These are phyloP conservation scores for Dichetophora obliterata DNA, from an alignment of 2,888 invertebrate genomes.

Conservation along the genomic window DNA sequence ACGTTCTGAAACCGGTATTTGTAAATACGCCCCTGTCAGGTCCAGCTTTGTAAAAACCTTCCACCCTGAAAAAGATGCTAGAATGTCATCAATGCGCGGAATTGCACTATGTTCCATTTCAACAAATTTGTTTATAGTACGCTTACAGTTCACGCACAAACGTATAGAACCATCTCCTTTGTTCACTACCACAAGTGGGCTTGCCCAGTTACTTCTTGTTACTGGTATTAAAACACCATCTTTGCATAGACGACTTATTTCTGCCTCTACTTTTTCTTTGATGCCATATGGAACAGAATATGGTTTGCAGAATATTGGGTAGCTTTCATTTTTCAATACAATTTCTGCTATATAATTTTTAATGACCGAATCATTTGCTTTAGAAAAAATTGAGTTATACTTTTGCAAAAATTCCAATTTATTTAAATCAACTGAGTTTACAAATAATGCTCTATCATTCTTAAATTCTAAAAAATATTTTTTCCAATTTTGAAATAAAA, in stretches of 20 bases:
- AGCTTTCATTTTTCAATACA: not conserved
- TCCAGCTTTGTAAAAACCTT: not conserved
- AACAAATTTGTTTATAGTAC: not conserved
- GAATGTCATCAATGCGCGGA: not conserved
- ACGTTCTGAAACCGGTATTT: not conserved
- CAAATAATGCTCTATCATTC: too few relatives aligned
- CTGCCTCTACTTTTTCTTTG: conserved; percentile 18
- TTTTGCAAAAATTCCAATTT: conserved; percentile 4
- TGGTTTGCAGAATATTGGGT: conserved; percentile 13
- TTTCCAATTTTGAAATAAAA: too few relatives aligned
- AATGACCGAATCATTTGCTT: conserved; percentile 10
- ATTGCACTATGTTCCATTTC: not conserved
- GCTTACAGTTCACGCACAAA: not conserved
- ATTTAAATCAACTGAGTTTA: too few relatives aligned
- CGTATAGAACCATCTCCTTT: not conserved
- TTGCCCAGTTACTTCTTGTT: conserved; percentile 25
- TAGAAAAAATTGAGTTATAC: conserved; percentile 8
- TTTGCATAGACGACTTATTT: conserved; percentile 6
- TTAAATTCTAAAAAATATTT: too few relatives aligned
- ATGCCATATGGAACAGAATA: conserved; percentile 12
- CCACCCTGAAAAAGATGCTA: not conserved
- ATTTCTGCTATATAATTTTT: not conserved
- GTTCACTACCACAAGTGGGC: not conserved
- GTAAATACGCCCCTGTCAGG: not conserved
- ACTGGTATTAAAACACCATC: conserved; percentile 14